Base-by-base conservation (phyloP, 53 echinoderm and acorn worm species). In the Antedon mediterranea region DNA sequence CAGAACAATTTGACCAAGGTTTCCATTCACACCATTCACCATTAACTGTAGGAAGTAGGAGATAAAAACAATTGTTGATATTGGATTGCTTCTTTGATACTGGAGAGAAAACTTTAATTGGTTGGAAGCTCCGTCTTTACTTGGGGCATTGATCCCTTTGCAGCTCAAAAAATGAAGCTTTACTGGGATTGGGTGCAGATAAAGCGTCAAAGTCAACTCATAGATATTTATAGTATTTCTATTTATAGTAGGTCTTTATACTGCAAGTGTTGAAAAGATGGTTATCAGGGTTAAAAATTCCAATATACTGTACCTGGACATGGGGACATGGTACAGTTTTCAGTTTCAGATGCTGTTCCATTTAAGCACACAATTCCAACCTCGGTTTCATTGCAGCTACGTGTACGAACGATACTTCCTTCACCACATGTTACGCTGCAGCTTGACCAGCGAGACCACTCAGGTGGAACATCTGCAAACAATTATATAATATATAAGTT, bases 11-110 rank as follows among this genome's bases (percentile, higher is more conserved):
- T 30, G 82, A 77, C 88, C 88, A 88, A 20, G 88, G 82, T 6
- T 74, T 34, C 88, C 88, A 88, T 26, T 74, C 76, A 42, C 88
- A 85, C 88, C 88, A 88, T 26, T 85, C 77, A 84, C 88, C 88
- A 77, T 73, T 74, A 28, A 70, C 88, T 87, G 78, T 28, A 43
- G 28, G 28, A 28, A 79, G 28, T 0, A 74, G 15, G 74, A 32
- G 23, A 32, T 7, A 74, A 32, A 11, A 74, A 28, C 14, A 74
- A 31, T 14, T 11, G 33, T 26, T 11, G 37, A 4, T 37, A 11
- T 37, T 37, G 11, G 37, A 37, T n/a, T n/a, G n/a, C n/a, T n/a
- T n/a, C n/a, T n/a, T n/a, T n/a, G n/a, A n/a, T n/a, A n/a, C n/a
- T n/a, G n/a, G n/a, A n/a, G n/a, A n/a, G n/a, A n/a, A n/a, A n/a